A percentile compares a stretch with the other conserved stretches of the same genome.
phyloP scores from a whole-genome alignment of 2,888 invertebrate genomes.

The Bhutanitis thaidina region DNA sequence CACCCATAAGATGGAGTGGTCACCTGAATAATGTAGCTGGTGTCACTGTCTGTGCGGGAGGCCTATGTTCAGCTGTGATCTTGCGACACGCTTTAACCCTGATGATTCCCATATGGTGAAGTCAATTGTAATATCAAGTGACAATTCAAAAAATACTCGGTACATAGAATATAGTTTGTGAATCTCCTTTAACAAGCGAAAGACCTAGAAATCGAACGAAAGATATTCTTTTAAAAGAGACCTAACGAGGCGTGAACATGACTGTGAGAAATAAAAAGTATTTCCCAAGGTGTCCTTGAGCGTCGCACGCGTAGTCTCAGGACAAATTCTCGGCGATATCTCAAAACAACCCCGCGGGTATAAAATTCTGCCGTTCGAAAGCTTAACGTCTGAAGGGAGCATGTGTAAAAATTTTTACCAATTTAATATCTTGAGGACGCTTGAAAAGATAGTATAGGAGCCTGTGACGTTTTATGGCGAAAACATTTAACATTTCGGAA shows the following conservation, averaged over 20 bases:
- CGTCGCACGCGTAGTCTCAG: slow-evolving; percentile 22
- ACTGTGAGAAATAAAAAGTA: background rate
- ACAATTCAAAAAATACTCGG: no score
- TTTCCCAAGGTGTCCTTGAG: slow-evolving; percentile 1
- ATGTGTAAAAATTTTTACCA: slow-evolving; percentile 61
- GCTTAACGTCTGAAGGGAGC: slow-evolving; percentile 39
- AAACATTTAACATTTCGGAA: no score
- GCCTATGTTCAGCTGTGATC: no score
- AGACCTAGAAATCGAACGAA: background rate
- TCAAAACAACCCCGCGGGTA: slow-evolving; percentile 40
- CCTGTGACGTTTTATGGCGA: background rate
- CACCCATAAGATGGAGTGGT: no score
- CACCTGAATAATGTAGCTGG: no score
- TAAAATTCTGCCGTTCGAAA: slow-evolving; percentile 34
- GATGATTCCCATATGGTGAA: no score
- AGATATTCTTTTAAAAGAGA: background rate
- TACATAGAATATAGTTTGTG: no score
- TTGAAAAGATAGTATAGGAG: slow-evolving; percentile 28
- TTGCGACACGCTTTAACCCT: no score
- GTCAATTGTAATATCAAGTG: no score
- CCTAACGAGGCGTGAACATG: slow-evolving; percentile 9
- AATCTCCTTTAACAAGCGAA: background rate
- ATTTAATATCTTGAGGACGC: slow-evolving; percentile 48
- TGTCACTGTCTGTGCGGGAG: no score
- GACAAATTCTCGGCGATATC: slow-evolving; percentile 43